Evolutionary conservation across 1,140 invertebrate species (phyloP), one percentile per base, ranked within the genome.

Genomic region (Galendromus occidentalis): DNA sequence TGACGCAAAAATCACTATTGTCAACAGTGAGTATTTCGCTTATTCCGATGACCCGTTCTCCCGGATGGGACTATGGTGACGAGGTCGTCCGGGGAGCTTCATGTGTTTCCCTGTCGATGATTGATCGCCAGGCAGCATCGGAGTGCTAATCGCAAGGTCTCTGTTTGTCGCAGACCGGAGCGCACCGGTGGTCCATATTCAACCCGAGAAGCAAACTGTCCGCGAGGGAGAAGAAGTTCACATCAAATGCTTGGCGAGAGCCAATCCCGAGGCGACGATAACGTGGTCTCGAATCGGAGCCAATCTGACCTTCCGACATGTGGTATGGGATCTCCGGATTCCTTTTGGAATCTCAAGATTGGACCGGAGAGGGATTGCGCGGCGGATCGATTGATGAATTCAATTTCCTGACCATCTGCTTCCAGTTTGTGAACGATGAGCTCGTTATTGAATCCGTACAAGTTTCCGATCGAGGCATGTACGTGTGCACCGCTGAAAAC

Each of bases 231-330:
- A 79, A 4, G 80, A 80, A n/a, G 84, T 82, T 7, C 84, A 85
- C 59, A 75, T 95, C 0, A 80, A 83, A 1, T 96, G 91, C 72
- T 76, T 81, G 25, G 81, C 82, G 1, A 77, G 76, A 28, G 85
- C 87, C 55, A 78, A 79, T 44, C 85, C 87, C 0, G 75, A 78
- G 64, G 83, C 86, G 1, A 79, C 77, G 1, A 79, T 93, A 14
- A 84, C 80, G 71, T 96, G 91, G 91, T 81, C 77, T 1, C 89
- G 86, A 78, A 80, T 85, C 66, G 76, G 79, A n/a, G 82, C 81
- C 33, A 71, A 79, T 1, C 76, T 92, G 7, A 67, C 66, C 7
- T 42, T 66, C 41, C 39, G 71, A 18, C 71, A 72, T 45, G 59
- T 66, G 64, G 67, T 69, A 44, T 29, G 25, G 12, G 7, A 22